Evolutionary conservation across 2,113 vertebrate genomes (phyloP).

Genomic region (Empidonax traillii): DNA sequence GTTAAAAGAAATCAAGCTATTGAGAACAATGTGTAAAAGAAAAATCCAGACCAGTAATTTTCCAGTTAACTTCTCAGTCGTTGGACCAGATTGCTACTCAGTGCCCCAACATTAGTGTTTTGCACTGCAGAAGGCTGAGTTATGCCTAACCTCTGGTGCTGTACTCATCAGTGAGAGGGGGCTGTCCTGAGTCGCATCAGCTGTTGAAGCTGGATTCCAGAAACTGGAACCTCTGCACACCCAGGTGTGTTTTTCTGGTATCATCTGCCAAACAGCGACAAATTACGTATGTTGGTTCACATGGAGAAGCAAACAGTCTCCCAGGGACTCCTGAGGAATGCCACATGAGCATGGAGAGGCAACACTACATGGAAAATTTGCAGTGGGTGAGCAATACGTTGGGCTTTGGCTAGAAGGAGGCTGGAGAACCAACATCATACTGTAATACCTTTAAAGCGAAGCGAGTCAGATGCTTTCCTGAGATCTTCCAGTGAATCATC

Average conservation of each 20-base stretch:
- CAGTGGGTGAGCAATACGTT: background rate
- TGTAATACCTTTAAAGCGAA: slow-evolving; percentile 71
- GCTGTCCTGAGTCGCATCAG: background rate
- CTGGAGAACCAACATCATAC: background rate
- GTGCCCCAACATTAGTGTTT: background rate
- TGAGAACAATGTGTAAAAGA: background rate
- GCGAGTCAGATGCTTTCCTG: slow-evolving; percentile 60
- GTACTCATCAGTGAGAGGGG: background rate
- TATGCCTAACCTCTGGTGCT: background rate
- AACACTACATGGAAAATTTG: background rate
- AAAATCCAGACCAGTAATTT: background rate
- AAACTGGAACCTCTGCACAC: background rate
- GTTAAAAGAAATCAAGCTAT: background rate
- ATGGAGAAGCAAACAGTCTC: background rate
- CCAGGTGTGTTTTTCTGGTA: background rate
- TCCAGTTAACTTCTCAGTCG: background rate
- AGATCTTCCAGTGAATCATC: slow-evolving; percentile 76
- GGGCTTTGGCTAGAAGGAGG: background rate
- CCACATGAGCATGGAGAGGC: background rate
- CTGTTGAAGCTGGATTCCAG: background rate
- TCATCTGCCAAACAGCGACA: background rate
- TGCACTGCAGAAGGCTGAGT: background rate
- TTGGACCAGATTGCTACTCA: background rate
- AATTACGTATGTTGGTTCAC: background rate
- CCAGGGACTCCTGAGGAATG: background rate